These are phyloP conservation scores for Gopherus flavomarginatus DNA, from an alignment of 2,113 vertebrate species.

Conservation along the genomic window DNA sequence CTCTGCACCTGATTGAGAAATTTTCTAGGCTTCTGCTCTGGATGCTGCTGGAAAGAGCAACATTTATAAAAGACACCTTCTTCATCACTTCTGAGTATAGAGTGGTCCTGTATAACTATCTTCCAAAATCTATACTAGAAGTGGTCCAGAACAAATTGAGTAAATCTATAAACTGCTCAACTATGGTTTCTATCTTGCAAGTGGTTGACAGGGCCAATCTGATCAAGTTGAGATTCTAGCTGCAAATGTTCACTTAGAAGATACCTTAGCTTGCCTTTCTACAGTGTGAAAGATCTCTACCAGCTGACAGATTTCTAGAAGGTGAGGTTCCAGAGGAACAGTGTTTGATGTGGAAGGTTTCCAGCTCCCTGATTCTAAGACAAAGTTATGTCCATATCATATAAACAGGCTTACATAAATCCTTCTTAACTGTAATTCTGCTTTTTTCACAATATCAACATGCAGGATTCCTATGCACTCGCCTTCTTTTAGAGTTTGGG, in stretches of 20 bases:
- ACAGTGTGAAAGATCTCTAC: not conserved
- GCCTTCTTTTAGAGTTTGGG: not conserved
- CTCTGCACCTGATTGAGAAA: no score
- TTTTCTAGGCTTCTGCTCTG: not conserved
- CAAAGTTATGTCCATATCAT: not conserved
- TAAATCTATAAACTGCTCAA: not conserved
- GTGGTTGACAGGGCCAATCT: not conserved
- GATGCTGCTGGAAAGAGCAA: not conserved
- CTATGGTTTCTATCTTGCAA: not conserved
- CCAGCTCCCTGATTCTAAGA: not conserved
- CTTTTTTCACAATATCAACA: not conserved
- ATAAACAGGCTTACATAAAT: not conserved
- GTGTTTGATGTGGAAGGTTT: not conserved
- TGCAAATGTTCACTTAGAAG: not conserved
- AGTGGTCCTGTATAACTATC: not conserved
- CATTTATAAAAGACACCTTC: not conserved
- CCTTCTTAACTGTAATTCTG: not conserved
- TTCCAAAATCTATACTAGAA: not conserved
- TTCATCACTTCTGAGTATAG: not conserved
- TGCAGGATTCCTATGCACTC: not conserved
- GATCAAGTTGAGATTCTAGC: not conserved
- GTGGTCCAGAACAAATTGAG: not conserved
- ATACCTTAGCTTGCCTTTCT: not conserved
- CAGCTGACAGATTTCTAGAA: not conserved
- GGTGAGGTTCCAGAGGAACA: not conserved